Conservation (phyloP, 2,113 vertebrate genomes). For the Dipodomys merriami region DNA sequence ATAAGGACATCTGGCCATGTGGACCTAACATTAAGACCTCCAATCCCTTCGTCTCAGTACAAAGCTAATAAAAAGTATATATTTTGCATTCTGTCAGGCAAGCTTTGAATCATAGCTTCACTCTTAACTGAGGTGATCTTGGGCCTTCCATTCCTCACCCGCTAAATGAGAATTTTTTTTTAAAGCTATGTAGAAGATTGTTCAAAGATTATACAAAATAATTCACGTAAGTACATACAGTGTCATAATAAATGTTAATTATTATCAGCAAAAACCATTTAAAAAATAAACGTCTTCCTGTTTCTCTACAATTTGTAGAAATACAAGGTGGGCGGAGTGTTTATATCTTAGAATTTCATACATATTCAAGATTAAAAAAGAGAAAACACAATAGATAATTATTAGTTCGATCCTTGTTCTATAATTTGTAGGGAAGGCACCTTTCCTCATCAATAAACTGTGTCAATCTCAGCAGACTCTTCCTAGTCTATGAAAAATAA, state of each 20-base stretch:
- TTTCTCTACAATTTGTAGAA: neutral
- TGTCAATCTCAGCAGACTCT: neutral
- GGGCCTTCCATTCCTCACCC: slow-evolving; percentile 33
- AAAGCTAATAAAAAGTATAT: slow-evolving; percentile 34
- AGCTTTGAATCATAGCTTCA: neutral
- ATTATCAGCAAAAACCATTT: neutral
- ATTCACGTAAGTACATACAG: neutral
- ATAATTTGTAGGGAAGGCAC: neutral
- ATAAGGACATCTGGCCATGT: no score
- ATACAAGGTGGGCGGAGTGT: neutral
- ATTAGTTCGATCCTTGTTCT: neutral
- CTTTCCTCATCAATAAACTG: neutral
- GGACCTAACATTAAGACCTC: neutral
- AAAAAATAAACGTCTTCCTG: neutral
- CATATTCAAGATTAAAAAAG: neutral
- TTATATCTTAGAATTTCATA: neutral
- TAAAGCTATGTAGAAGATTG: neutral
- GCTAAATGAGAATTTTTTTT: slow-evolving; percentile 21
- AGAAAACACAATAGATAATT: neutral
- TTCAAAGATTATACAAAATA: slow-evolving; percentile 62
- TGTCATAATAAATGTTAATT: slow-evolving; percentile 18
- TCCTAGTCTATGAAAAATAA: neutral
- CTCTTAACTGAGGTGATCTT: neutral
- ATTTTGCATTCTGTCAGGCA: neutral
- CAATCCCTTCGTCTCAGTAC: neutral